A percentile compares a stretch with the other conserved stretches of the same genome.
Evolutionary conservation across 1,140 invertebrate genomes (phyloP).

Genomic region (Paraescarpia echinospica): DNA sequence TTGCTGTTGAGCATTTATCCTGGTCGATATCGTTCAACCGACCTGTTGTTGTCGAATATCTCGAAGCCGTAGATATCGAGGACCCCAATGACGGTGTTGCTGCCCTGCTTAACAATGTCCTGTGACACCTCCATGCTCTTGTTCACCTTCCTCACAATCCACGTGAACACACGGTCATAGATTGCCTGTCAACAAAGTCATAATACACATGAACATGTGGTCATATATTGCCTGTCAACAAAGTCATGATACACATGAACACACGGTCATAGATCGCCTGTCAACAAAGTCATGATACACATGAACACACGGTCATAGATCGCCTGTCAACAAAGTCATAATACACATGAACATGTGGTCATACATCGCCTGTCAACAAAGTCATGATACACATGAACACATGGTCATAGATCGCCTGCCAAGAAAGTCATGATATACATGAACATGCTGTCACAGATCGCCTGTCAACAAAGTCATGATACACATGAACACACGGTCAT

Average conservation of each 20-base stretch:
- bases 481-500: too few species aligned
- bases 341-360: too few species aligned
- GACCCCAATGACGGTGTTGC: conserved; percentile 80
- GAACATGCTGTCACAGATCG: too few species aligned
- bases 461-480: too few species aligned
- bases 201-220: background rate
- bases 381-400: too few species aligned
- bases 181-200: conserved; percentile 46
- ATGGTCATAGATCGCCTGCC: background rate
- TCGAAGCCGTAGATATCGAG: conserved; percentile 98
- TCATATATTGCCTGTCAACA: background rate
- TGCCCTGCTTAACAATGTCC: conserved; percentile 31
- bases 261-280: background rate
- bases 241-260: background rate
- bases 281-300: background rate
- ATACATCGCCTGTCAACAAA: too few species aligned
- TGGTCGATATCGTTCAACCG: conserved; percentile 35
- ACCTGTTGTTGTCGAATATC: conserved; percentile 91
- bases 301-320: background rate
- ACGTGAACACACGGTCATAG: conserved; percentile 83
- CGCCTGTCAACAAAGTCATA: background rate
- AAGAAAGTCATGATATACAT: background rate
- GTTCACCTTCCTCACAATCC: conserved; percentile 77
- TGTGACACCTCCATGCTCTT: conserved; percentile 67
- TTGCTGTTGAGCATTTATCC: background rate